Evolutionary conservation across 1,140 invertebrate species (phyloP).

Genomic region (Sycophaga agraensis): DNA sequence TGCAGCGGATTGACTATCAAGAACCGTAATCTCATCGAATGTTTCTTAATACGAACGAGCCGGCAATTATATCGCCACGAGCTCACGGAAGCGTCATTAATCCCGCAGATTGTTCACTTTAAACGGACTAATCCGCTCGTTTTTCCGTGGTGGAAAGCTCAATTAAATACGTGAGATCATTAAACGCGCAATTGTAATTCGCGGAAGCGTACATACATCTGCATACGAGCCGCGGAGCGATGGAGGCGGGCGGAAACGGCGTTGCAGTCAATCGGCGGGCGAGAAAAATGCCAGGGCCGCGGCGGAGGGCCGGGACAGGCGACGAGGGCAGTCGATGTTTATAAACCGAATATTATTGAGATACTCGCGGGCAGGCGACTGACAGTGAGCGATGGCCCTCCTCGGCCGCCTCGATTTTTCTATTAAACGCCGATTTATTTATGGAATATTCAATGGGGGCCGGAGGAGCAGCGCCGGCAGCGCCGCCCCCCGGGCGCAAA

Average conservation of each 20-base stretch:
- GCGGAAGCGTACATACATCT: background rate
- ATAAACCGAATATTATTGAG: slow-evolving; percentile 57
- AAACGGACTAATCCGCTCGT: no score
- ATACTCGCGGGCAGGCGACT: slow-evolving; percentile 35
- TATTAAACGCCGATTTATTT: slow-evolving; percentile 57
- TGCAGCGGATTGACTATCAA: no score
- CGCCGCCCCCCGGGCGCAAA: slow-evolving; percentile 18
- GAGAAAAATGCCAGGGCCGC: slow-evolving; percentile 5
- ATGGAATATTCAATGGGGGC: slow-evolving; percentile 53
- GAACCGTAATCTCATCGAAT: no score
- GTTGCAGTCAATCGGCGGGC: no score
- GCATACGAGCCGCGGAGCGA: background rate
- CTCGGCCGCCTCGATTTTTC: slow-evolving; percentile 41
- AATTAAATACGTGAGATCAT: no score
- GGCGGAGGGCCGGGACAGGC: background rate
- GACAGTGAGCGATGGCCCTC: slow-evolving; percentile 53
- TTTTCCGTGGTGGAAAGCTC: no score
- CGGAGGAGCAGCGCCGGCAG: slow-evolving; percentile 12
- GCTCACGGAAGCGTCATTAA: no score
- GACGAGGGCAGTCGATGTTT: slow-evolving; percentile 40
- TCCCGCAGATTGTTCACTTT: no score
- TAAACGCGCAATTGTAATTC: no score
- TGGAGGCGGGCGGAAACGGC: no score
- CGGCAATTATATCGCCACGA: no score
- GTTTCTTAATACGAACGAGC: no score